Conservation (phyloP, 2,113 vertebrate genomes). For the Turdus rufiventris region DNA sequence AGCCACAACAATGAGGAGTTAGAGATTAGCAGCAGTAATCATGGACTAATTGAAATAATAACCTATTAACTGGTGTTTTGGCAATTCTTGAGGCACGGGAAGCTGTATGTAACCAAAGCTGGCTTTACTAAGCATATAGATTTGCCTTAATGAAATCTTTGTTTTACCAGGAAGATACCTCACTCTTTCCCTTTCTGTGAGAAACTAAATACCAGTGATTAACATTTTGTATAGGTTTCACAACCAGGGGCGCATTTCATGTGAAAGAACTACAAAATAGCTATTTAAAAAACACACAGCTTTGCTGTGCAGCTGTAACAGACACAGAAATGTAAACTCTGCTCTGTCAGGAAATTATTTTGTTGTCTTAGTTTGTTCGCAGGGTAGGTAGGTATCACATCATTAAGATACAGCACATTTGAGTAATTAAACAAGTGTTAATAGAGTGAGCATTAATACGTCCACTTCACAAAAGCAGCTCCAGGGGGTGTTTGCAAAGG, state of each 20-base stretch:
- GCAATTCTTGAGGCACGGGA: not conserved
- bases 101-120: not conserved
- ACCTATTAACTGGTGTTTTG: slow-evolving; percentile 58
- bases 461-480: not conserved
- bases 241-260: not conserved
- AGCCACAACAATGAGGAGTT: slow-evolving; percentile 48
- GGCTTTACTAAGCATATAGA: not conserved
- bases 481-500: not conserved
- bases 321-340: not conserved
- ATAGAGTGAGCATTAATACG: not conserved
- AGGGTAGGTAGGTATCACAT: not conserved
- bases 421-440: slow-evolving; percentile 15
- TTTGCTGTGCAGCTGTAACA: not conserved
- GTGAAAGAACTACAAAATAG: not conserved
- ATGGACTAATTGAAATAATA: slow-evolving; percentile 68
- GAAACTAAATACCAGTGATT: not conserved
- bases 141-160: not conserved
- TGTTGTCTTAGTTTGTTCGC: not conserved
- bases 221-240: not conserved
- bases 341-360: not conserved
- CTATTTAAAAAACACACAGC: not conserved
- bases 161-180: not conserved
- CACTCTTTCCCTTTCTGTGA: not conserved
- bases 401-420: not conserved
- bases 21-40: slow-evolving; percentile 63